phyloP scores from a whole-genome alignment of 2,797 vertebrate genomes.

The Sebastes nivosus region DNA sequence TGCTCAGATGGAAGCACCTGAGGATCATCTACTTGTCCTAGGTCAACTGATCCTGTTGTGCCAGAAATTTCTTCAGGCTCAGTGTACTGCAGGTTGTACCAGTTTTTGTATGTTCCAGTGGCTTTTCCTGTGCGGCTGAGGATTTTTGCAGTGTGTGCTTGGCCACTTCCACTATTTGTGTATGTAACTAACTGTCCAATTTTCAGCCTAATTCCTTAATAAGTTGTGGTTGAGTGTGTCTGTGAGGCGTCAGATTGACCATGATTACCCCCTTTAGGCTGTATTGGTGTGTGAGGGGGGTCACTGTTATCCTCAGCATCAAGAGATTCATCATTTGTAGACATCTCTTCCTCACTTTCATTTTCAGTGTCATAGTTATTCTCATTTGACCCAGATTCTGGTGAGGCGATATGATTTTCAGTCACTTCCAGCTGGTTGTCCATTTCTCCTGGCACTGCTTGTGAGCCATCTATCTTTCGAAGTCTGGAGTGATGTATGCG shows the following conservation, averaged over 20 bases:
- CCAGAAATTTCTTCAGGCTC: no score
- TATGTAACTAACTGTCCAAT: no score
- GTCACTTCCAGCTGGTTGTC: not conserved
- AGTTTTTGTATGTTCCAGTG: no score
- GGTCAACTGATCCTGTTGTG: no score
- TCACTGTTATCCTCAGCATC: no score
- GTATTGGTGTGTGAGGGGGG: not conserved
- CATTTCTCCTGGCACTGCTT: not conserved
- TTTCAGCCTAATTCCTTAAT: no score
- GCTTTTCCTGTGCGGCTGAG: no score
- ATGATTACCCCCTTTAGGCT: not conserved
- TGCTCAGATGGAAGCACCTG: not conserved
- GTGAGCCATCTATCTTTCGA: not conserved
- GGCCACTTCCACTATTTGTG: no score
- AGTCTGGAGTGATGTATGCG: not conserved
- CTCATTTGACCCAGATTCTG: not conserved
- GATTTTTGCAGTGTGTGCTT: no score
- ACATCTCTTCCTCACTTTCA: not conserved
- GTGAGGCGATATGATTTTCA: not conserved
- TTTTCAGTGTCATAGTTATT: not conserved
- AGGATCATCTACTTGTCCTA: not conserved
- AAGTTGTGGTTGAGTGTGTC: not conserved
- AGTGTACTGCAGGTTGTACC: no score
- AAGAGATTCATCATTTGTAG: not conserved
- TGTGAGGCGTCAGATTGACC: not conserved